Conservation (phyloP, 2,113 vertebrate genomes). For the Circaetus cinerascens region DNA sequence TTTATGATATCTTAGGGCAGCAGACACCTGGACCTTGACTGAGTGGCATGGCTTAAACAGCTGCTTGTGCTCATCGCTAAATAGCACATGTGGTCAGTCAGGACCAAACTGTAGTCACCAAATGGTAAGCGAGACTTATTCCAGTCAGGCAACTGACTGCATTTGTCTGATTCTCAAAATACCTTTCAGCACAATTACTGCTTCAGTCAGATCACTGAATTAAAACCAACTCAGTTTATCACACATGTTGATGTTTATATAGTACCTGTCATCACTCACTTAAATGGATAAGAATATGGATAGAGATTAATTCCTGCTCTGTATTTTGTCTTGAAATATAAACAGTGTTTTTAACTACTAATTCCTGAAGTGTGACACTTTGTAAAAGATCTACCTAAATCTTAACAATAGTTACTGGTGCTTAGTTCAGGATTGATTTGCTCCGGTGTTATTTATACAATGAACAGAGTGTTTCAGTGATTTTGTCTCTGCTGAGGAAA, state of each 20-base stretch:
- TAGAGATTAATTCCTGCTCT: constrained; percentile 31
- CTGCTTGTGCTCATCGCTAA: neutral
- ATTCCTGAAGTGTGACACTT: constrained; percentile 6
- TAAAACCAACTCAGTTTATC: neutral
- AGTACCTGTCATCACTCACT: constrained; percentile 47
- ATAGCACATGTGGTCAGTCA: rapidly evolving
- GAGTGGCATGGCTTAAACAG: neutral
- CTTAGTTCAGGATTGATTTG: neutral
- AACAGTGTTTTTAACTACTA: constrained; percentile 19
- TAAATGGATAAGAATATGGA: constrained; percentile 1
- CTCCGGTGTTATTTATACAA: neutral
- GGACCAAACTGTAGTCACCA: neutral
- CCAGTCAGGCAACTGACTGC: neutral
- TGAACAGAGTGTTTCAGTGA: neutral
- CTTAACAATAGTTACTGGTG: neutral
- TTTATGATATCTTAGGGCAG: neutral
- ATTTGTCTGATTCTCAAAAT: neutral
- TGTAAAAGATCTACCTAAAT: neutral
- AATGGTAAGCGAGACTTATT: neutral
- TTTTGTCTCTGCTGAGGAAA: neutral
- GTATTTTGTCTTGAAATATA: constrained; percentile 19
- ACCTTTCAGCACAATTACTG: neutral
- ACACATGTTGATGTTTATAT: constrained; percentile 24
- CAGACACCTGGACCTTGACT: neutral
- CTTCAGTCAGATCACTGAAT: neutral